Percentiles rank a stretch among this genome's conserved stretches.
Conservation (phyloP, 2,888 invertebrate genomes). For the Hipparchia sbordonii region DNA sequence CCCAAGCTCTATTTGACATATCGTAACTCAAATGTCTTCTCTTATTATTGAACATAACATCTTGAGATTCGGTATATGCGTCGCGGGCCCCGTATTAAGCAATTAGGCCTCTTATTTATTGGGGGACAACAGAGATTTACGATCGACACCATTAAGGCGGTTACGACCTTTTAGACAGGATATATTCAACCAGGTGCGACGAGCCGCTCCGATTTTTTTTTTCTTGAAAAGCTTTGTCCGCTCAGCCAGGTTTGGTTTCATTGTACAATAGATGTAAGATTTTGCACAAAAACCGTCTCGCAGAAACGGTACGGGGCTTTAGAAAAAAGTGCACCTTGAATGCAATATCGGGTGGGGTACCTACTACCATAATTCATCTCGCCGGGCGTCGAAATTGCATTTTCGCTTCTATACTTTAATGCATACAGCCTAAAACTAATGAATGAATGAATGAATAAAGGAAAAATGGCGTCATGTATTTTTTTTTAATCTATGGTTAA, state of each 20-base stretch:
- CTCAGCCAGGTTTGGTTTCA: conserved; percentile 59
- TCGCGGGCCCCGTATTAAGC: conserved; percentile 57
- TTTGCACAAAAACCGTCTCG: conserved; percentile 78
- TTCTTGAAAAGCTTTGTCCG: conserved; percentile 59
- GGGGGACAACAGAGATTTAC: conserved; percentile 66
- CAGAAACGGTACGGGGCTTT: conserved; percentile 57
- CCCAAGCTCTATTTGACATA: conserved; percentile 63
- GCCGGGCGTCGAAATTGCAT: conserved; percentile 35
- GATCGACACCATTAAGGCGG: conserved; percentile 48
- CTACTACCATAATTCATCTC: conserved; percentile 31
- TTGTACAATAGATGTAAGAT: conserved; percentile 77
- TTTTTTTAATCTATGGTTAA: conserved; percentile 40
- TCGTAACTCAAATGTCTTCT: conserved; percentile 77
- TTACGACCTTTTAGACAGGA: conserved; percentile 53
- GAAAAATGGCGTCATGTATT: conserved; percentile 29
- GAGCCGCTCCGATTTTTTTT: conserved; percentile 55
- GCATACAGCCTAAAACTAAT: conserved; percentile 37
- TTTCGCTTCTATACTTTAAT: conserved; percentile 40
- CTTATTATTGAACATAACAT: conserved; percentile 50
- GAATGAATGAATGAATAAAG: conserved; percentile 37
- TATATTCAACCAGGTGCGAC: conserved; percentile 69
- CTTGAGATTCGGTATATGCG: conserved; percentile 53
- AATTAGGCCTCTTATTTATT: conserved; percentile 73
- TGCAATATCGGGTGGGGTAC: conserved; percentile 33
- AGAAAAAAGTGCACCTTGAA: conserved; percentile 54